Conservation (phyloP, 1,140 invertebrate species). For the Drosophila melanogaster region Release_6_plus_ISO1_MT NT_033779.5:17699001-17699500, state of each 20-base stretch:
- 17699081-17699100: constrained; percentile 18
- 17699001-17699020: constrained; percentile 68
- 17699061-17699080: constrained; percentile 21
- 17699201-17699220: neutral
- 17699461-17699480: constrained; percentile 26
- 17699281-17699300: neutral
- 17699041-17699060: constrained; percentile 38
- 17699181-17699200: constrained; percentile 5
- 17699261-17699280: neutral
- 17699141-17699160: neutral
- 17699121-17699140: constrained; percentile 10
- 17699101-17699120: constrained; percentile 40
- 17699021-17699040: constrained; percentile 51
- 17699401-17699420: neutral
- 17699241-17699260: neutral
- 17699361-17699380: constrained; percentile 44
- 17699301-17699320: neutral
- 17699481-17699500: too few relatives aligned
- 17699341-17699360: constrained; percentile 3
- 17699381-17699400: constrained; percentile 23
- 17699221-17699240: constrained; percentile 5
- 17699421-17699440: constrained; percentile 12
- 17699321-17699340: constrained; percentile 34
- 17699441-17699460: constrained; percentile 20
- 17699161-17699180: neutral